These are phyloP conservation scores for Polydrusus tereticollis DNA, from an alignment of 2,888 invertebrate genomes.

Conservation along the genomic window DNA sequence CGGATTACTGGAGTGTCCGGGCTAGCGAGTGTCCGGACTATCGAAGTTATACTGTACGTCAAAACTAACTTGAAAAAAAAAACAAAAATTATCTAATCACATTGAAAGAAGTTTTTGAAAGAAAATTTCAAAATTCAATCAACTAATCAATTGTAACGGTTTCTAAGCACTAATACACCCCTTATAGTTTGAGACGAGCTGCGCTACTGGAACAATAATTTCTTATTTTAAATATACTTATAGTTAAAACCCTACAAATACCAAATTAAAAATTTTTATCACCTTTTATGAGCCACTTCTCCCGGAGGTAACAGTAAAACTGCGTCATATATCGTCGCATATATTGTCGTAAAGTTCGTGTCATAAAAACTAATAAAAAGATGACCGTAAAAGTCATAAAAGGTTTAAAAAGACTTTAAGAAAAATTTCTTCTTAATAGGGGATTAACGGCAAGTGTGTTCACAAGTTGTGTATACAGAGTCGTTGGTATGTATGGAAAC, in stretches of 20 bases:
- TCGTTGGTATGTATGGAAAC: too few relatives aligned
- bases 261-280: conserved; percentile 1
- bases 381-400: conserved; percentile 32
- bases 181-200: too few relatives aligned
- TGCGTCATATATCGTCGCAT: conserved; percentile 32
- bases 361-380: conserved; percentile 27
- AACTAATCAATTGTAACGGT: too few relatives aligned
- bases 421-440: conserved; percentile 16
- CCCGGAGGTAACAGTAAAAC: conserved; percentile 18
- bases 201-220: too few relatives aligned
- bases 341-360: conserved; percentile 26
- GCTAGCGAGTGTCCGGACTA: too few relatives aligned
- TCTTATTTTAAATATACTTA: not conserved
- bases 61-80: too few relatives aligned
- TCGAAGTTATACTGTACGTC: too few relatives aligned
- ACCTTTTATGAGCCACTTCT: conserved; percentile 12
- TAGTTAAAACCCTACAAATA: not conserved
- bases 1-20: too few relatives aligned
- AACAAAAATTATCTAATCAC: too few relatives aligned
- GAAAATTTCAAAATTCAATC: too few relatives aligned
- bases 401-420: conserved; percentile 17
- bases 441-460: not conserved
- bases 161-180: too few relatives aligned
- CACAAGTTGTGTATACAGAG: not conserved
- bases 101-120: too few relatives aligned